Evolutionary conservation across 2,797 vertebrate genomes (phyloP), one percentile per base, ranked within the genome.

Genomic region (Danionella dracula): DNA sequence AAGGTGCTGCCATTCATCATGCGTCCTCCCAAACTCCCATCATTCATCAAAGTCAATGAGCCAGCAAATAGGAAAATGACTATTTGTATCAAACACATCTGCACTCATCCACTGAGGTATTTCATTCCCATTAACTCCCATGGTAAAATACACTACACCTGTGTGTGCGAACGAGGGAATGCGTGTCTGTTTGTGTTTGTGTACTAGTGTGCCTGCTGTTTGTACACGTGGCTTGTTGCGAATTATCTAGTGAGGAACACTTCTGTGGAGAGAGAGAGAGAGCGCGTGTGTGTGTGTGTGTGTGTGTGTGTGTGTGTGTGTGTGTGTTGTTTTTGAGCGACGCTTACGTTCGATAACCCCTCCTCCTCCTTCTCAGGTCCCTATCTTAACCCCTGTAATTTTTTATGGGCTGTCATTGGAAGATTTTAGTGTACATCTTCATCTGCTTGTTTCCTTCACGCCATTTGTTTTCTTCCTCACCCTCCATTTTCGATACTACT

Each of bases 31-130:
- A 96, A 99, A 98, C 94, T 99, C 92, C 94, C 94, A 97, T 97
- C 96, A 97, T 98, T 99, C 96, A 99, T 99, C 96, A 99, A 95
- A 94, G 93, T 93, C 96, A 99, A 99, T 99, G 96, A 98, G 96
- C 95, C 96, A 98, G 96, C 95, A 99, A 99, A 99, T 99, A 99
- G 96, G 96, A 99, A 99, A 99, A 99, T 99, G 96, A 99, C 96
- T 99, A 99, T 99, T 99, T 99, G 96, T 99, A 99, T 99, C 96
- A 99, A 97, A 98, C 96, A 98, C 96, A 99, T 99, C 96, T 99
- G 96, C 96, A 98, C 96, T 98, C 96, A 99, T 98, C 96, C 96
- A 98, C 96, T 92, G 91, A 97, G 96, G 95, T 98, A 96, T 97
- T 98, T 99, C 97, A 99, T 99, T 98, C 96, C 96, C 95, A 99